Evolutionary conservation across 2,113 vertebrate species (phyloP).

Genomic region (Zeus faber): DNA sequence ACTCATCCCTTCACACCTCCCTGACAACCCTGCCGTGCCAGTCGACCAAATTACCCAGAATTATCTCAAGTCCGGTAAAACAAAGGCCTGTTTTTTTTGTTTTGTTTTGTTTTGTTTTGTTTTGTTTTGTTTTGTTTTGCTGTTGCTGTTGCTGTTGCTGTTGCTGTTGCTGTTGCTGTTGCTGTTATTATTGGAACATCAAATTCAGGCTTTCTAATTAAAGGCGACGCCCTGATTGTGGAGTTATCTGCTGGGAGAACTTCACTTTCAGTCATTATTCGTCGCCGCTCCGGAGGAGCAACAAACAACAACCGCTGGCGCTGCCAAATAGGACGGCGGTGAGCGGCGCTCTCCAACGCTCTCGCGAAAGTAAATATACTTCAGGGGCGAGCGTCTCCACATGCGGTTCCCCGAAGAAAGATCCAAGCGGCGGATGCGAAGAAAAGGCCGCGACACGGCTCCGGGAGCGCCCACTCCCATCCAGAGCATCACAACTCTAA

Average conservation of each 20-base stretch:
- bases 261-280: too few relatives aligned
- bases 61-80: constrained; percentile 42
- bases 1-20: constrained; percentile 48
- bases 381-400: constrained; percentile 56
- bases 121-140: too few relatives aligned
- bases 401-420: constrained; percentile 59
- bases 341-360: constrained; percentile 48
- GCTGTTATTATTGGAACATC: constrained; percentile 38
- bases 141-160: constrained; percentile 36
- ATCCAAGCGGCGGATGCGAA: constrained; percentile 53
- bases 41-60: constrained; percentile 56
- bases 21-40: constrained; percentile 38
- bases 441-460: constrained; percentile 48
- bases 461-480: constrained; percentile 19
- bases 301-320: constrained; percentile 40
- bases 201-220: constrained; percentile 39
- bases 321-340: constrained; percentile 16
- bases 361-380: constrained; percentile 66
- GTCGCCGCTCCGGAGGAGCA: constrained; percentile 38
- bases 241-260: constrained; percentile 27
- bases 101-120: too few relatives aligned
- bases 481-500: constrained; percentile 35
- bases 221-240: constrained; percentile 37
- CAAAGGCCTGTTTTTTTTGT: too few relatives aligned
- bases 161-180: constrained; percentile 42